A percentile compares a stretch with the other conserved stretches of the same genome.
These are phyloP conservation scores for Halcyon senegalensis DNA, from an alignment of 2,113 vertebrate genomes.

Conservation along the genomic window DNA sequence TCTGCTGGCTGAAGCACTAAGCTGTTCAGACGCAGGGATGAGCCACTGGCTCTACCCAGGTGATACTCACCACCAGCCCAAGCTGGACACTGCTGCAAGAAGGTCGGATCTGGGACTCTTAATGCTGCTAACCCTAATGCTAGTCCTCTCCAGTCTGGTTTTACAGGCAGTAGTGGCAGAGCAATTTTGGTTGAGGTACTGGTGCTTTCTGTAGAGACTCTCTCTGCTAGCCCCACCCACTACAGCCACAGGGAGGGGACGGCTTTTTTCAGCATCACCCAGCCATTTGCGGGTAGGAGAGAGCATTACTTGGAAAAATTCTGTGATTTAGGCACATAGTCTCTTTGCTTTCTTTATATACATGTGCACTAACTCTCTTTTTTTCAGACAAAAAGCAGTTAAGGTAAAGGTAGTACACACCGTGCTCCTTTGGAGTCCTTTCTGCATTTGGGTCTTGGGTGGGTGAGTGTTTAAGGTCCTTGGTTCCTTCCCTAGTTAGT, in stretches of 20 bases:
- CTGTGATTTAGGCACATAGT: not conserved
- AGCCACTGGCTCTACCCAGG: not conserved
- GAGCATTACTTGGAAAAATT: not conserved
- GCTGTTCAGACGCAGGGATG: not conserved
- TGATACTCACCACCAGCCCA: not conserved
- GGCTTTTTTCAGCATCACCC: not conserved
- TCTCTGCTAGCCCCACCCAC: not conserved
- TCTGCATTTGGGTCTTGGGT: not conserved
- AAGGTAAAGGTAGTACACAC: not conserved
- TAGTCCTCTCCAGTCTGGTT: not conserved
- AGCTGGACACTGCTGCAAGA: not conserved
- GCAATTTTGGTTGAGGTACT: not conserved
- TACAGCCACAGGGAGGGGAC: not conserved
- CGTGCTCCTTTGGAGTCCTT: not conserved
- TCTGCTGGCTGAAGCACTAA: not conserved
- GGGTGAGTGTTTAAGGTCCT: not conserved
- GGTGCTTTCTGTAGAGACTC: not conserved
- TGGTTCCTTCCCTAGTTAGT: not conserved
- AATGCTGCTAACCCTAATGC: not conserved
- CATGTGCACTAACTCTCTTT: fast-evolving
- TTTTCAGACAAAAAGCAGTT: not conserved
- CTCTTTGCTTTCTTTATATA: not conserved
- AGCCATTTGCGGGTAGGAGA: not conserved
- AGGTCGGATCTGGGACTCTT: not conserved
- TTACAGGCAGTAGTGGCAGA: not conserved